phyloP scores from a whole-genome alignment of 2,113 vertebrate species.

The Cottus gobio region DNA sequence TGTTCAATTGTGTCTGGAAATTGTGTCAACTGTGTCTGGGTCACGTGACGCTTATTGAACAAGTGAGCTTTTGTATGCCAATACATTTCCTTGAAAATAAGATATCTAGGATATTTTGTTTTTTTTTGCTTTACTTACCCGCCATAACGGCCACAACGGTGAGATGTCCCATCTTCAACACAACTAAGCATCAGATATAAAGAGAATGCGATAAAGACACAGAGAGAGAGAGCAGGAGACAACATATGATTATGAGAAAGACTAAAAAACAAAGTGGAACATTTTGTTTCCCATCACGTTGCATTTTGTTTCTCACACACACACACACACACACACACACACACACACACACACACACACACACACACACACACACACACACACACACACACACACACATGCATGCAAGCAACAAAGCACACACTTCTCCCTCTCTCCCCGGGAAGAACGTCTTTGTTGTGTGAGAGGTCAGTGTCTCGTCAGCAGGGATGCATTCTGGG shows the following conservation, averaged over 20 bases:
- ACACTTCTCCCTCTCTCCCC: conserved; percentile 49
- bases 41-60: background rate
- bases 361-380: conserved; percentile 6
- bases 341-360: conserved; percentile 26
- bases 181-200: conserved; percentile 38
- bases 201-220: conserved; percentile 18
- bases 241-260: conserved; percentile 16
- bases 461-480: conserved; percentile 64
- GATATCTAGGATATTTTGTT: background rate
- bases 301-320: conserved; percentile 12
- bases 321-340: conserved; percentile 11
- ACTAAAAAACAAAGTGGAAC: background rate
- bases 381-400: background rate
- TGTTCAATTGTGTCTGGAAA: no score
- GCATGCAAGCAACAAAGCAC: conserved; percentile 19
- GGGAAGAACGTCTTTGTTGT: conserved; percentile 63
- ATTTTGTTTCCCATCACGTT: conserved; percentile 33
- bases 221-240: background rate
- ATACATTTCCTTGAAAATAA: background rate
- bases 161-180: conserved; percentile 76
- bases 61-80: background rate
- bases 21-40: background rate
- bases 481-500: conserved; percentile 74
- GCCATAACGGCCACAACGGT: conserved; percentile 70
- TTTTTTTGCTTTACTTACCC: conserved; percentile 70